Evolutionary conservation across 2,888 invertebrate genomes (phyloP).

Genomic region (Anarsia innoxiella): DNA sequence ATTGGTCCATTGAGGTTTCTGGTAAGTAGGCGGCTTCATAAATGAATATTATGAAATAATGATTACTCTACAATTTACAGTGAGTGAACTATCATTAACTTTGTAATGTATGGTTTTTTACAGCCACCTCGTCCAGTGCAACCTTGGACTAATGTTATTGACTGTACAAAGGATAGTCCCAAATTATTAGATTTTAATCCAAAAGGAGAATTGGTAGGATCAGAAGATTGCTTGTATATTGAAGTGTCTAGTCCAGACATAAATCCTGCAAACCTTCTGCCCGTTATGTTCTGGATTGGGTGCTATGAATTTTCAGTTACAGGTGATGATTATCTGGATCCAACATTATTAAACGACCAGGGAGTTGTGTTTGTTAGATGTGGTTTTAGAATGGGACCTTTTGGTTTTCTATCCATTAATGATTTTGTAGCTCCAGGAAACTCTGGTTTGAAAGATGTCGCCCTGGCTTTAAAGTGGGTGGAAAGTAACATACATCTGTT

Average conservation of each 20-base stretch:
- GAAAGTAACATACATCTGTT: constrained; percentile 54
- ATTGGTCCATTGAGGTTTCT: constrained; percentile 47
- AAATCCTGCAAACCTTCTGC: constrained; percentile 43
- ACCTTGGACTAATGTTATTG: constrained; percentile 41
- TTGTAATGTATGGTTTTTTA: constrained; percentile 27
- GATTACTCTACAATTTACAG: too few species aligned
- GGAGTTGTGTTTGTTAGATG: constrained; percentile 57
- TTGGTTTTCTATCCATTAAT: constrained; percentile 62
- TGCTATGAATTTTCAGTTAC: constrained; percentile 42
- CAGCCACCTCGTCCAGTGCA: constrained; percentile 49
- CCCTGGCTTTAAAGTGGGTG: constrained; percentile 62
- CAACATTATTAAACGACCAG: constrained; percentile 45
- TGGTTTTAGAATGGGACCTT: constrained; percentile 59
- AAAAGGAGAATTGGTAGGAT: constrained; percentile 28
- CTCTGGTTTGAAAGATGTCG: constrained; percentile 61
- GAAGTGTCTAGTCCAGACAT: constrained; percentile 49
- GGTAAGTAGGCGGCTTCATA: constrained; percentile 39
- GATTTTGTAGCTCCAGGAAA: constrained; percentile 63
- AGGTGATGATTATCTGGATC: constrained; percentile 46
- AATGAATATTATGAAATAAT: too few species aligned
- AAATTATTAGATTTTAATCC: constrained; percentile 23
- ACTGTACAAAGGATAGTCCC: constrained; percentile 46
- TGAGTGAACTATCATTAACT: too few species aligned
- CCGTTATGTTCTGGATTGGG: constrained; percentile 72
- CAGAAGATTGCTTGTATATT: constrained; percentile 65